phyloP scores from a whole-genome alignment of 2,797 vertebrate genomes.

The Cyprinella venusta region DNA sequence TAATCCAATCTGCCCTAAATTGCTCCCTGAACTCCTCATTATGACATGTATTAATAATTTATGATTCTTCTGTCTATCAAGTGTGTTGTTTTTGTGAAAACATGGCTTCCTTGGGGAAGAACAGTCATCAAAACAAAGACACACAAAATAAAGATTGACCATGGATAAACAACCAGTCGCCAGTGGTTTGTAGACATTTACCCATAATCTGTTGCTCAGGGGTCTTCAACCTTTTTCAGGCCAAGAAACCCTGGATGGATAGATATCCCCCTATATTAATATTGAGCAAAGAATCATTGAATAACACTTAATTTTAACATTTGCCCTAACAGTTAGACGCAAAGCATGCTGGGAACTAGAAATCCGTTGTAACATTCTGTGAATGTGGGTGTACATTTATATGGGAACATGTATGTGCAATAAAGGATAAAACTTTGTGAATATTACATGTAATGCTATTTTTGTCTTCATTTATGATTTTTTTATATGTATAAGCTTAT shows the following conservation, averaged over 20 bases:
- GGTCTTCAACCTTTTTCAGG: background rate
- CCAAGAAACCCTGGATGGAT: background rate
- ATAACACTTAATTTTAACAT: too few relatives aligned
- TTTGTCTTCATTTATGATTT: too few relatives aligned
- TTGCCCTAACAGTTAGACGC: too few relatives aligned
- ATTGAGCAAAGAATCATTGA: too few relatives aligned
- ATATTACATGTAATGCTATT: too few relatives aligned
- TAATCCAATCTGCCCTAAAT: background rate
- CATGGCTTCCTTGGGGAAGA: conserved; percentile 26
- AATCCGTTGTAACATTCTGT: too few relatives aligned
- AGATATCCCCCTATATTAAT: too few relatives aligned
- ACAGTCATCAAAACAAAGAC: background rate
- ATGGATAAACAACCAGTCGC: background rate
- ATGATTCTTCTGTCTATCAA: conserved; percentile 42
- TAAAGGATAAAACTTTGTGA: too few relatives aligned
- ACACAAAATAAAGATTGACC: background rate
- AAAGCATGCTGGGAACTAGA: too few relatives aligned
- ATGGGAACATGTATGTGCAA: too few relatives aligned
- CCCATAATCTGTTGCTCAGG: background rate
- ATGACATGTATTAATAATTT: conserved; percentile 49
- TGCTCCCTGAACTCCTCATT: conserved; percentile 52
- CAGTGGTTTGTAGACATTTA: background rate
- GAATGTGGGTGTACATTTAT: too few relatives aligned
- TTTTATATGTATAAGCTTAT: too few relatives aligned
- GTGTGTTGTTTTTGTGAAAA: conserved; percentile 43